phyloP scores from a whole-genome alignment of 2,113 vertebrate species.

The Forbesichthys papilliferus region DNA sequence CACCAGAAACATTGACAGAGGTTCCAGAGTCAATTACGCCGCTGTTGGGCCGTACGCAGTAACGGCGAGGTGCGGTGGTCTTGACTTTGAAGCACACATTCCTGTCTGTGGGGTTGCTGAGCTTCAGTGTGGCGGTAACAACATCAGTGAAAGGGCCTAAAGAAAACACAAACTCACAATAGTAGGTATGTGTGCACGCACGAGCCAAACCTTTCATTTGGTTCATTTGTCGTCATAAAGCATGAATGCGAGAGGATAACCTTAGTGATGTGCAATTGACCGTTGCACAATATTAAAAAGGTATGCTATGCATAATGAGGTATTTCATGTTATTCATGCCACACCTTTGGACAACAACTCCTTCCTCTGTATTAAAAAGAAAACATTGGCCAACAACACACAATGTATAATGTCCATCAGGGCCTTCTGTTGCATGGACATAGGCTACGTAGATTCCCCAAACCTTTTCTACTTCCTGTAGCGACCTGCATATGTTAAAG shows the following conservation, averaged over 20 bases:
- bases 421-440: no score
- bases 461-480: no score
- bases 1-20: constrained; percentile 89
- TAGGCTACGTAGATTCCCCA: no score
- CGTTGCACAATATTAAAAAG: neutral
- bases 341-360: neutral
- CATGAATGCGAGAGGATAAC: no score
- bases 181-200: neutral
- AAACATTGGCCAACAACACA: no score
- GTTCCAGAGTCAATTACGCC: constrained; percentile 89
- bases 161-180: constrained; percentile 26
- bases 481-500: no score
- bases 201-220: neutral
- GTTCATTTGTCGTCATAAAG: neutral
- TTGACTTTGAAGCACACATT: constrained; percentile 98
- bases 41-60: constrained; percentile 96
- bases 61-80: constrained; percentile 94
- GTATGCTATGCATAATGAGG: neutral
- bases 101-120: constrained; percentile 89
- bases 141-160: constrained; percentile 96
- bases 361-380: no score
- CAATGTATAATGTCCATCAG: no score
- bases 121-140: constrained; percentile 92
- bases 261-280: no score
- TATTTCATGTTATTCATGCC: neutral